A percentile compares a stretch with the other conserved stretches of the same genome.
phyloP scores from a whole-genome alignment of 2,797 vertebrate genomes.

The Pipistrellus kuhlii region DNA sequence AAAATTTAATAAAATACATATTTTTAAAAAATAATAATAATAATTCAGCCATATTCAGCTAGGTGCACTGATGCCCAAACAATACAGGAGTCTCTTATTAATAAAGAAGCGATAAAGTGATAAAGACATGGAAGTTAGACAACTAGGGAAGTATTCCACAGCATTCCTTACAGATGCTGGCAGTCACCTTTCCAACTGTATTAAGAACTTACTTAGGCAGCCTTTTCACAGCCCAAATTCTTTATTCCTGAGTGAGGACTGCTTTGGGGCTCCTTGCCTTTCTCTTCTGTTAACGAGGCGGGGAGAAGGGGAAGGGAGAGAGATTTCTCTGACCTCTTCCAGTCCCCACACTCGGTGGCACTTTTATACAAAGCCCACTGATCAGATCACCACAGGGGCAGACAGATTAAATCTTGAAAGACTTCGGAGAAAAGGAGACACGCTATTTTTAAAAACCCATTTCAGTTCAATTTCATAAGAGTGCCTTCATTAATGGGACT shows the following conservation, averaged over 20 bases:
- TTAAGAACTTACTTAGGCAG: not conserved
- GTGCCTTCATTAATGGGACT: slow-evolving; percentile 47
- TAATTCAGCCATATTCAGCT: not conserved
- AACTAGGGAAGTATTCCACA: not conserved
- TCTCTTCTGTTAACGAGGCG: not conserved
- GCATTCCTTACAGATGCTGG: not conserved
- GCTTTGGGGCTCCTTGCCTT: not conserved
- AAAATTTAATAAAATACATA: too few species aligned
- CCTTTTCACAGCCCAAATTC: not conserved
- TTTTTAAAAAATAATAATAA: too few species aligned
- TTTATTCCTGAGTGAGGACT: not conserved
- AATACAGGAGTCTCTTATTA: not conserved
- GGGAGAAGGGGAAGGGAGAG: rapidly evolving
- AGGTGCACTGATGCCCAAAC: not conserved
- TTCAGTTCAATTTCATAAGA: slow-evolving; percentile 29
- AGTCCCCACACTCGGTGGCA: not conserved
- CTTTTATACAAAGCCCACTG: not conserved
- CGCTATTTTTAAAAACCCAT: slow-evolving; percentile 24
- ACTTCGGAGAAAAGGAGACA: not conserved
- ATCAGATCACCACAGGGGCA: not conserved
- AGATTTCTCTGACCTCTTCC: not conserved
- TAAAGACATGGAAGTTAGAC: not conserved
- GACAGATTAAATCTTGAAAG: slow-evolving; percentile 8
- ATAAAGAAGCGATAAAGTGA: not conserved
- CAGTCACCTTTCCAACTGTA: not conserved